These are phyloP conservation scores for Tyria jacobaeae DNA, from an alignment of 2,888 invertebrate species.

Conservation along the genomic window DNA sequence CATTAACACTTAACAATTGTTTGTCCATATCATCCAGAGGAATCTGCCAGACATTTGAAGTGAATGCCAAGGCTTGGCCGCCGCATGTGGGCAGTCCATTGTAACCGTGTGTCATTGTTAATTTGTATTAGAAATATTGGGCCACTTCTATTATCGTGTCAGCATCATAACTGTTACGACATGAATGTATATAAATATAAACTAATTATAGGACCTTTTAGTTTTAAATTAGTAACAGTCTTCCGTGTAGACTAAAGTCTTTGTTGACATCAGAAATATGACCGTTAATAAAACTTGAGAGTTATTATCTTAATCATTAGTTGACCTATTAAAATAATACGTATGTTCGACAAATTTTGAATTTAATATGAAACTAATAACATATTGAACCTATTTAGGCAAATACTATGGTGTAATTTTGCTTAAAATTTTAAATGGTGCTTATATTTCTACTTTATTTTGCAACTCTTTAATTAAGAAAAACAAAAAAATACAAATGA, in stretches of 20 bases:
- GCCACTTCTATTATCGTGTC: constrained; percentile 61
- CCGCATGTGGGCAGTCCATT: constrained; percentile 74
- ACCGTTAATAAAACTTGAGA: constrained; percentile 24
- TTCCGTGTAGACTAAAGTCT: constrained; percentile 34
- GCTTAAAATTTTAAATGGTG: background rate
- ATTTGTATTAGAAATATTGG: constrained; percentile 69
- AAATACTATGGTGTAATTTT: background rate
- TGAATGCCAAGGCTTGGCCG: constrained; percentile 79
- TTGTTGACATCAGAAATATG: constrained; percentile 29
- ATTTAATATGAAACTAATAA: background rate
- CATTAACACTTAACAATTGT: constrained; percentile 73
- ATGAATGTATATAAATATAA: constrained; percentile 45
- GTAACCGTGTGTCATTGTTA: constrained; percentile 73
- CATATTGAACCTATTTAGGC: background rate
- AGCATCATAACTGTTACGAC: constrained; percentile 56
- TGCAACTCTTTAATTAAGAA: too few species aligned
- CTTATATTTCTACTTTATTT: background rate
- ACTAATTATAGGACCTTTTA: constrained; percentile 47
- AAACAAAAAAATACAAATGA: background rate
- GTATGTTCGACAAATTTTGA: background rate
- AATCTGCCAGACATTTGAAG: constrained; percentile 76
- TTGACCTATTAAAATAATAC: constrained; percentile 22
- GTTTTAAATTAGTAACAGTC: constrained; percentile 39
- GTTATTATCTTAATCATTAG: constrained; percentile 19
- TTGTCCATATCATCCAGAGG: constrained; percentile 74